phyloP scores from a whole-genome alignment of 2,888 invertebrate species.

The Drosophila suboccidentalis region DNA sequence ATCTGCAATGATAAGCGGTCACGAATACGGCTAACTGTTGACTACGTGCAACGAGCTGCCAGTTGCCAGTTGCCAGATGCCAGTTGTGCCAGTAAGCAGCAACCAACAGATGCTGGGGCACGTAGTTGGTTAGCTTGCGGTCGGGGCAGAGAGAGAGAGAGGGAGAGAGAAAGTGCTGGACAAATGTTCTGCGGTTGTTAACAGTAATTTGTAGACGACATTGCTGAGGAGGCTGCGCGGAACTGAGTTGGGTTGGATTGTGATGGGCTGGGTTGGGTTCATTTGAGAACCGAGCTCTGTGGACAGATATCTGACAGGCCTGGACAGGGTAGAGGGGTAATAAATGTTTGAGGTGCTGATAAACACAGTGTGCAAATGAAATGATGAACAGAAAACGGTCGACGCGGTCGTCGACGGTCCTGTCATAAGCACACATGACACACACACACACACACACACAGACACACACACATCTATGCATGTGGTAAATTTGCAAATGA shows the following conservation, averaged over 20 bases:
- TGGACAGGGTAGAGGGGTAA: conserved; percentile 34
- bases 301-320: background rate
- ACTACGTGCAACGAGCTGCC: conserved; percentile 55
- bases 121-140: conserved; percentile 75
- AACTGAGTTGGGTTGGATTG: conserved; percentile 20
- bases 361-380: conserved; percentile 76
- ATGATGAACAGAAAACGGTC: conserved; percentile 69
- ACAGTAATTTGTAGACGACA: conserved; percentile 65
- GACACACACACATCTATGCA: background rate
- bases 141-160: conserved; percentile 27
- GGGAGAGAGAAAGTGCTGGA: conserved; percentile 17
- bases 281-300: background rate
- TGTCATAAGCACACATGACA: conserved; percentile 50
- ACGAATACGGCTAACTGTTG: conserved; percentile 55
- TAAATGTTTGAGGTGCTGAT: conserved; percentile 68
- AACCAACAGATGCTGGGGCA: conserved; percentile 38
- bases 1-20: conserved; percentile 85
- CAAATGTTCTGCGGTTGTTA: conserved; percentile 61
- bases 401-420: conserved; percentile 53
- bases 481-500: conserved; percentile 52
- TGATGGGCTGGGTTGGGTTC: background rate
- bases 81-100: background rate
- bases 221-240: conserved; percentile 40
- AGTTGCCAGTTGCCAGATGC: conserved; percentile 20
- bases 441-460: conserved; percentile 1